These are phyloP conservation scores for Chaetoderma sp. DNA, from an alignment of 2,888 invertebrate species.

Conservation along the genomic window DNA sequence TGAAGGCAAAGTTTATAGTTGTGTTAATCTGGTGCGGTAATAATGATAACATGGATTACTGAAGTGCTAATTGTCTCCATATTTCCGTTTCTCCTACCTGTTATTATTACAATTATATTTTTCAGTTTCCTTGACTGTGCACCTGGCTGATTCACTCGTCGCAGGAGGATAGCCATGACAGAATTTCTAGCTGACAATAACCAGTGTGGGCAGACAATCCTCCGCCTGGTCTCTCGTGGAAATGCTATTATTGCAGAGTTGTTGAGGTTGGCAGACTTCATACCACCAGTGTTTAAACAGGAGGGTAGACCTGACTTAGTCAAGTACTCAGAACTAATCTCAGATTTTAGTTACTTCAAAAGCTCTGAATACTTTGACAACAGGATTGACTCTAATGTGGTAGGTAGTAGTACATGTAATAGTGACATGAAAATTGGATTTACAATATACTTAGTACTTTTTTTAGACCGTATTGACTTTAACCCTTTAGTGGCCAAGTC, in stretches of 20 bases:
- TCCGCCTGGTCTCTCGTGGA: conserved; percentile 90
- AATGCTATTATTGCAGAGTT: conserved; percentile 97
- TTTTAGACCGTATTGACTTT: no score
- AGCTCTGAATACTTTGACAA: conserved; percentile 86
- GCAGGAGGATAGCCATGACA: no score
- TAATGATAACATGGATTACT: no score
- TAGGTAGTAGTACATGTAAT: conserved; percentile 73
- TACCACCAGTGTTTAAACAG: conserved; percentile 78
- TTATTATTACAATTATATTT: no score
- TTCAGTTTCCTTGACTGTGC: no score
- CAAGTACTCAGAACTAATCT: conserved; percentile 88
- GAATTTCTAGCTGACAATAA: conserved; percentile 79
- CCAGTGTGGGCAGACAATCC: conserved; percentile 89
- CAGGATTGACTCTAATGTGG: conserved; percentile 85
- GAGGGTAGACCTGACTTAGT: conserved; percentile 81
- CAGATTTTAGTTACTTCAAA: conserved; percentile 94
- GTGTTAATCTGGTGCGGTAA: no score
- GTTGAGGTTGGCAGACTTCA: conserved; percentile 85
- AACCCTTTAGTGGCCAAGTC: no score
- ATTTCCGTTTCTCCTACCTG: no score
- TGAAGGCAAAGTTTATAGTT: no score
- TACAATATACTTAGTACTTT: no score
- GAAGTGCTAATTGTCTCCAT: no score
- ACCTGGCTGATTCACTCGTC: no score
- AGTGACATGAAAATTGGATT: not conserved